Evolutionary conservation across 2,888 invertebrate genomes (phyloP).

Genomic region (Lepeophtheirus nordmannii): DNA sequence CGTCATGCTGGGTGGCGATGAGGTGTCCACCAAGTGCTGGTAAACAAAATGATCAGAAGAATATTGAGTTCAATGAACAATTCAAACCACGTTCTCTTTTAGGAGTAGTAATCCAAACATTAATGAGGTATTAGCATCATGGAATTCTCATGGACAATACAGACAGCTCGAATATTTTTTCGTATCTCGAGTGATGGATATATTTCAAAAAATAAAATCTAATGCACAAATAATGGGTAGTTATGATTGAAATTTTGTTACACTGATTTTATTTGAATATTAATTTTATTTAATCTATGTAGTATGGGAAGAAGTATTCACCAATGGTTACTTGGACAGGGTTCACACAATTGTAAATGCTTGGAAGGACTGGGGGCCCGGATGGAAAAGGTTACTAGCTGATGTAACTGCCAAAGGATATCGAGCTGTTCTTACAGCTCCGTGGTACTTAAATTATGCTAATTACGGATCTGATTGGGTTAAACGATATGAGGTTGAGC

Average conservation of each 20-base stretch:
- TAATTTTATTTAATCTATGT: slow-evolving; percentile 11
- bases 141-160: slow-evolving; percentile 42
- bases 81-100: slow-evolving; percentile 14
- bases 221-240: slow-evolving; percentile 37
- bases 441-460: slow-evolving; percentile 74
- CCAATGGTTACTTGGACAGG: slow-evolving; percentile 43
- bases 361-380: slow-evolving; percentile 35
- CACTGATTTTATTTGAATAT: not conserved
- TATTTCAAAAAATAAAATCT: slow-evolving; percentile 36
- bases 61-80: not conserved
- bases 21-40: slow-evolving; percentile 71
- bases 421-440: slow-evolving; percentile 54
- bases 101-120: slow-evolving; percentile 52
- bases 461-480: slow-evolving; percentile 51
- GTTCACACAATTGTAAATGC: slow-evolving; percentile 38
- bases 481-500: slow-evolving; percentile 53
- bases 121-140: slow-evolving; percentile 43
- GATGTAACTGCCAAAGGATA: slow-evolving; percentile 48
- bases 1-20: slow-evolving; percentile 84
- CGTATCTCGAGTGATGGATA: slow-evolving; percentile 45
- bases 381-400: slow-evolving; percentile 25
- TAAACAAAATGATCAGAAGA: slow-evolving; percentile 33
- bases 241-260: not conserved
- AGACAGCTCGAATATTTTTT: slow-evolving; percentile 50
- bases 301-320: slow-evolving; percentile 77